These are phyloP conservation scores for Chionoecetes opilio DNA, from an alignment of 1,140 invertebrate genomes.

Conservation along the genomic window DNA sequence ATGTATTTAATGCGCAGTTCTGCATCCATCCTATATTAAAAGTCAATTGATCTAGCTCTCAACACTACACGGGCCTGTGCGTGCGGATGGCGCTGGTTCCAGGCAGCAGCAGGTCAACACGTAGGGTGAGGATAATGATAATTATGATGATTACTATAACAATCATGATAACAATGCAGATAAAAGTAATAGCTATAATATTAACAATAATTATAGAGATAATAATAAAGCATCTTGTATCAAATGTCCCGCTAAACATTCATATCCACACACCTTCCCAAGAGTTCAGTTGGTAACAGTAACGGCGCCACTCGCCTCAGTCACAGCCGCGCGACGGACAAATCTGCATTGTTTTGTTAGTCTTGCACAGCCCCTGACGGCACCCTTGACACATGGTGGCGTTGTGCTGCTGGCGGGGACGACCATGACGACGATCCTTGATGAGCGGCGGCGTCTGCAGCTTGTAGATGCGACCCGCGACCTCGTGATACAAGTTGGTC, in stretches of 20 bases:
- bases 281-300: background rate
- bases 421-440: conserved; percentile 72
- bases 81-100: background rate
- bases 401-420: conserved; percentile 77
- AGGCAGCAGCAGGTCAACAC: background rate
- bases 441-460: conserved; percentile 75
- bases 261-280: background rate
- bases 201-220: background rate
- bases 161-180: background rate
- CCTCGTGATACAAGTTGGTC: conserved; percentile 80
- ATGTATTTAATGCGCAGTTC: no score
- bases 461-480: conserved; percentile 64
- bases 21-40: no score
- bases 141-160: background rate
- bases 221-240: background rate
- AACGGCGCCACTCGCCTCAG: background rate
- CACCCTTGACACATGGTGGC: conserved; percentile 79
- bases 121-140: background rate
- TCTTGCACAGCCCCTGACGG: conserved; percentile 73
- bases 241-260: background rate
- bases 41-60: no score
- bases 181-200: background rate
- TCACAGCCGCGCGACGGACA: background rate
- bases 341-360: background rate
- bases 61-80: background rate